Percentiles rank a stretch among this genome's conserved stretches.
Conservation (phyloP, 2,113 vertebrate genomes). For the Hemiscyllium ocellatum region DNA sequence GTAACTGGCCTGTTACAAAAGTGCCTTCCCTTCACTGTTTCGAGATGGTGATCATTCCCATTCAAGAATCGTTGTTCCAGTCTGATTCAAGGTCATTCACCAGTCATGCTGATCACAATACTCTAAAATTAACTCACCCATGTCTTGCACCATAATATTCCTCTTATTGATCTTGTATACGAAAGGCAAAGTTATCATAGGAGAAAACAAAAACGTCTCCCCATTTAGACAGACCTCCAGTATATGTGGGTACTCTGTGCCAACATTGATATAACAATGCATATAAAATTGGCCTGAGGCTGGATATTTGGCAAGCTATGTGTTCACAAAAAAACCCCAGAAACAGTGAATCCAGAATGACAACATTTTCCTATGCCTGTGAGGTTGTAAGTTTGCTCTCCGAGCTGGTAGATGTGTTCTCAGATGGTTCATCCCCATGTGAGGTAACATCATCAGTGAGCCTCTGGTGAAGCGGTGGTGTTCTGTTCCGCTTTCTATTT, state of each 20-base stretch:
- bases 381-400: no score
- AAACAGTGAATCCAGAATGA: no score
- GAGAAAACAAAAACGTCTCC: neutral
- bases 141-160: neutral
- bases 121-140: neutral
- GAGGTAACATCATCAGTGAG: no score
- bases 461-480: no score
- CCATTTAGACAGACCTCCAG: neutral
- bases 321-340: neutral
- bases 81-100: neutral
- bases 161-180: neutral
- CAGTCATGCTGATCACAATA: neutral
- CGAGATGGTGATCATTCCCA: neutral
- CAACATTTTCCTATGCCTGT: no score
- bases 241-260: no score
- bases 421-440: no score
- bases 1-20: neutral
- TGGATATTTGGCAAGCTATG: neutral
- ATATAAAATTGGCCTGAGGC: neutral
- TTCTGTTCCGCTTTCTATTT: no score
- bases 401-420: no score
- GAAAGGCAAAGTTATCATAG: neutral
- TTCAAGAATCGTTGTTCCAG: neutral
- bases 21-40: neutral
- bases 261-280: neutral